Base-by-base conservation (phyloP, 2,888 invertebrate genomes). In the Tuberolachnus salignus region DNA sequence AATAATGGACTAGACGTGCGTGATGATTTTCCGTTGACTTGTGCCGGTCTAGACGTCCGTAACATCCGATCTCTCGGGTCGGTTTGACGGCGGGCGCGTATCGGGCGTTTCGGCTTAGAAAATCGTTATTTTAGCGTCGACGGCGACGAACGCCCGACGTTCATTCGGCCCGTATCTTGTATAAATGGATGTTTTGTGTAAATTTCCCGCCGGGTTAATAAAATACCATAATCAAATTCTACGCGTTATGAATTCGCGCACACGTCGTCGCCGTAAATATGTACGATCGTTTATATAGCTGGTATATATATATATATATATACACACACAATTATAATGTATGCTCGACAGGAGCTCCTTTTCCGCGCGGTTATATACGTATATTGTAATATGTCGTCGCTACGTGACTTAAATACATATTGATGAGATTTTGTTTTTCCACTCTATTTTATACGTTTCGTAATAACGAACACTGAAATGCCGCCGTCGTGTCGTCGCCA, bases 381-480 rank as follows among this genome's bases (percentile, higher is more conserved):
- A 16, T 57, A 10, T 23, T n/a, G 6, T 10, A 26, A n/a, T 63
- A 63, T 11, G 61, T 63, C n/a, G 34, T 34, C 34, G 34, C 61
- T 34, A 61, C 61, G 61, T 42, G 34, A 63, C n/a, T 8, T 61
- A 42, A 26, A 63, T 63, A 34, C n/a, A 63, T 63, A 63, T 34
- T 63, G 42, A 63, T 63, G 61, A 63, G 61, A 63, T 63, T 42
- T 63, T 63, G 61, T 63, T 63, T 63, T 63, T 63, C 16, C n/a
- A 63, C 61, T 63, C 42, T 4, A 63, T 63, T 42, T 63, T n/a
- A n/a, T n/a, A n/a, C n/a, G n/a, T n/a, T n/a, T n/a, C n/a, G n/a
- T 63, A 63, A 34, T 63, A 63, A 63, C 34, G 61, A 63, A 63
- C 34, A 34, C 34, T 34, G 6, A 3, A 4, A 34, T 34, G 3